Percentiles rank a stretch among this genome's conserved stretches.
Conservation (phyloP, 2,113 vertebrate genomes). For the Chaetodon trifascialis region DNA sequence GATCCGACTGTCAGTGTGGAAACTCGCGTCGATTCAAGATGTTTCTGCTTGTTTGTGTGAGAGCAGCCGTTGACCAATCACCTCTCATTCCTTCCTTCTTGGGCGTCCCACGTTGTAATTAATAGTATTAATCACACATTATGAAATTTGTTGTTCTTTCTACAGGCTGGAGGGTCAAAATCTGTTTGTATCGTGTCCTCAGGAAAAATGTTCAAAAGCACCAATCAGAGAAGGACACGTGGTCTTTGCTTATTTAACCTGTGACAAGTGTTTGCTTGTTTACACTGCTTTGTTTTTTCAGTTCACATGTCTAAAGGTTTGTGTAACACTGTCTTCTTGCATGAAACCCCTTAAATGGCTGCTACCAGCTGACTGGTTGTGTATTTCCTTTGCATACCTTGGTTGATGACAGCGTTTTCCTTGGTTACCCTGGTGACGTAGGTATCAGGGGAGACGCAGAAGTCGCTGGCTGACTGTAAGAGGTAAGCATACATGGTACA, state of each 20-base stretch:
- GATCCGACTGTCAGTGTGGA: constrained; percentile 41
- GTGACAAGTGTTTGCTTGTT: neutral
- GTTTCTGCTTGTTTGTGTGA: constrained; percentile 24
- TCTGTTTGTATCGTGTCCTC: no score
- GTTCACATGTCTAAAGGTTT: neutral
- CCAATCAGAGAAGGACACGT: neutral
- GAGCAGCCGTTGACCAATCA: neutral
- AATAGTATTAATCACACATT: neutral
- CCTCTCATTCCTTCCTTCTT: neutral
- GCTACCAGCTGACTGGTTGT: neutral
- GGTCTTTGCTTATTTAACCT: neutral
- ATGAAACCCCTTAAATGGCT: neutral
- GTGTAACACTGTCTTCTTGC: neutral
- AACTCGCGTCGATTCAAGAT: constrained; percentile 11
- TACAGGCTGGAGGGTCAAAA: neutral
- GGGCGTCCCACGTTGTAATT: neutral
- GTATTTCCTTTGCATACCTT: constrained; percentile 80
- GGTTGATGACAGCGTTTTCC: constrained; percentile 88
- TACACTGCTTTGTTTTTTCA: neutral
- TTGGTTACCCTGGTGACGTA: constrained; percentile 90
- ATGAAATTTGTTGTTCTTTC: neutral
- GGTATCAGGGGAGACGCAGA: constrained; percentile 91
- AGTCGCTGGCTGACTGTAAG: constrained; percentile 92
- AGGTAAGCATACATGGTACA: constrained; percentile 50
- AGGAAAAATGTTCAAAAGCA: neutral